Evolutionary conservation across 1,140 invertebrate species (phyloP), one percentile per base, ranked within the genome.

Genomic region (Calycopis cecrops): DNA sequence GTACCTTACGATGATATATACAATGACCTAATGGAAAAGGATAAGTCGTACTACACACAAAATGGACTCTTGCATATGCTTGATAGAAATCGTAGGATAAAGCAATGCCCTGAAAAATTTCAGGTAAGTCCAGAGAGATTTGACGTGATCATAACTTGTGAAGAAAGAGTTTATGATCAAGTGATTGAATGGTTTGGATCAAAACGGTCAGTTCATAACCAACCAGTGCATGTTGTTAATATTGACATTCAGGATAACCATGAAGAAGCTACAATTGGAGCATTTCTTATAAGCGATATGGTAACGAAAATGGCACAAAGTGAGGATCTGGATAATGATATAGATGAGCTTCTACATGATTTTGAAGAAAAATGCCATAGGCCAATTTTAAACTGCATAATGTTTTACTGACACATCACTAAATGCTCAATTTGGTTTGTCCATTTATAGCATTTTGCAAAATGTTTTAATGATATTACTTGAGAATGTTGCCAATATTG

Each of bases 211-310:
- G 89, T 92, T 52, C 91, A 93, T 57, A 96, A 94, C 85, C 92
- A 94, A 52, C 94, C 96, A 8, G 97, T 97, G 1, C 99, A 99
- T 89, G 92, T 99, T 10, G 95, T 99, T 21, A 99, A 99, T 85
- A 95, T 99, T 67, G 98, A 99, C 76, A 99, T 99, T 78, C 97
- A 98, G 85, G 99, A 99, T 89, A 99, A 99, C 87, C 97, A 99
- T 60, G 98, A 99, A 89, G 99, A 99, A 84, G 98, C 98, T 0
- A 98, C 98, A n/a, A 94, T 99, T 74, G 99, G 99, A 59, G 98
- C 98, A n/a, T 98, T 99, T 89, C 89, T 99, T 58, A 98, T 99
- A 60, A 96, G 95, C 84, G 97, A 99, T 88, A 91, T 99, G 81
- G 95, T 97, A 48, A 92, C 93, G 48, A 92, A 95, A 95, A 89